Conservation (phyloP, 2,888 invertebrate species). For the Caenorhabditis macrosperma region DNA sequence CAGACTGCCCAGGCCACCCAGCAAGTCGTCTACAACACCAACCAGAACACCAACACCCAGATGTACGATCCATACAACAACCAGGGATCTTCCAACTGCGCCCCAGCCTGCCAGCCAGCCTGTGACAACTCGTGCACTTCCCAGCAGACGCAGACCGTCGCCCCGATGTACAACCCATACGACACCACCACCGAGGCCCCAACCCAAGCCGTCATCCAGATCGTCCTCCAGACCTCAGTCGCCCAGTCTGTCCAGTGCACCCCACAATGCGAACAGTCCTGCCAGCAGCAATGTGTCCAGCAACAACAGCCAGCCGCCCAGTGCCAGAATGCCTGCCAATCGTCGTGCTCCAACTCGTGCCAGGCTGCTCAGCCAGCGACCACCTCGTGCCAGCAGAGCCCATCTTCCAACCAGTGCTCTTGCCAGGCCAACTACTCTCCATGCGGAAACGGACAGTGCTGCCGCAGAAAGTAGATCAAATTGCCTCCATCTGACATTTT, state of each 20-base stretch:
- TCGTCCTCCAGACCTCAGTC: conserved; percentile 53
- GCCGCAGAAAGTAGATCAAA: conserved; percentile 61
- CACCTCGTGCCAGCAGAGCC: conserved; percentile 61
- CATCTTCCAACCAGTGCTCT: conserved; percentile 39
- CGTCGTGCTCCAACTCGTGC: conserved; percentile 62
- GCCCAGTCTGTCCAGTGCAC: conserved; percentile 64
- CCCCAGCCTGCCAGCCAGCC: conserved; percentile 60
- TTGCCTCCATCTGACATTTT: conserved; percentile 16
- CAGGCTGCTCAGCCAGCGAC: conserved; percentile 60
- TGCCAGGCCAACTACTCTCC: conserved; percentile 66
- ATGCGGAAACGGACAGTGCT: conserved; percentile 69
- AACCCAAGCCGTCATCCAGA: conserved; percentile 19
- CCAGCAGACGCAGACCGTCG: conserved; percentile 29
- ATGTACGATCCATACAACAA: conserved; percentile 54
- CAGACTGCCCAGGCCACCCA: conserved; percentile 49
- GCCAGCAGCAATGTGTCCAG: conserved; percentile 64
- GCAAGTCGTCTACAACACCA: conserved; percentile 14
- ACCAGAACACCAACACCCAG: conserved; percentile 26
- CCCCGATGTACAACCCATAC: conserved; percentile 54
- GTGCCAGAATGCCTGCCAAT: conserved; percentile 65
- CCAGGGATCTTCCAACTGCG: conserved; percentile 21
- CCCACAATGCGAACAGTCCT: conserved; percentile 67
- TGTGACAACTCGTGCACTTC: conserved; percentile 53
- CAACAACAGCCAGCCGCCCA: conserved; percentile 65
- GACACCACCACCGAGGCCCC: conserved; percentile 30